Evolutionary conservation across 2,888 invertebrate genomes (phyloP).

Genomic region (Callyntrura sp.): DNA sequence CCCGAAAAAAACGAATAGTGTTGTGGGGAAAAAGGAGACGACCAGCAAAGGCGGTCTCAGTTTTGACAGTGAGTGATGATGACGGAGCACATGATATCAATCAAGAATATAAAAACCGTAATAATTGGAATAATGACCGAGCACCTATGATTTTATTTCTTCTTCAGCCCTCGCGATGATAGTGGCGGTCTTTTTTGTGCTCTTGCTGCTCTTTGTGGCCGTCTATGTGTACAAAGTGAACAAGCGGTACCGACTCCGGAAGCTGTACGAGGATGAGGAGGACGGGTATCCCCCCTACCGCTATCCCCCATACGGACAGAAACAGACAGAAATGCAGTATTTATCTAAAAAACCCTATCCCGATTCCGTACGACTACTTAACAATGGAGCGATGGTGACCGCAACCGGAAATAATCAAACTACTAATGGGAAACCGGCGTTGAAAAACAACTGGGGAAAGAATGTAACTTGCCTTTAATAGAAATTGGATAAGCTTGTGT

Average conservation of each 20-base stretch:
- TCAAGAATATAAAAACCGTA: too few species aligned
- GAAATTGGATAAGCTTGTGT: background rate
- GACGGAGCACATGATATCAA: background rate
- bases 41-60: slow-evolving; percentile 74
- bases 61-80: slow-evolving; percentile 79
- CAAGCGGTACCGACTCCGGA: slow-evolving; percentile 90
- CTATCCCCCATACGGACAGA: slow-evolving; percentile 73
- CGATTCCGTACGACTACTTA: slow-evolving; percentile 75
- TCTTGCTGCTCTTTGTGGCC: slow-evolving; percentile 89
- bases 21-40: slow-evolving; percentile 54
- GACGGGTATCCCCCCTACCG: slow-evolving; percentile 85
- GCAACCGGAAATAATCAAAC: background rate
- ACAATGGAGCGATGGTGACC: slow-evolving; percentile 25
- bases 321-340: slow-evolving; percentile 75
- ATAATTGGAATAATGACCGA: too few species aligned
- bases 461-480: slow-evolving; percentile 40
- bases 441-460: slow-evolving; percentile 16
- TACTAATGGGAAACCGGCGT: background rate
- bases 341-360: too few species aligned
- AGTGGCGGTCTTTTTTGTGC: slow-evolving; percentile 90
- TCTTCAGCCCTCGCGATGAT: slow-evolving; percentile 91
- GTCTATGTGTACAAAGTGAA: slow-evolving; percentile 92
- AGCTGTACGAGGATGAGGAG: slow-evolving; percentile 90
- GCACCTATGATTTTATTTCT: too few species aligned
- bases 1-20: slow-evolving; percentile 71